These are phyloP conservation scores for Engraulis encrasicolus DNA, from an alignment of 2,113 vertebrate genomes.

Conservation along the genomic window DNA sequence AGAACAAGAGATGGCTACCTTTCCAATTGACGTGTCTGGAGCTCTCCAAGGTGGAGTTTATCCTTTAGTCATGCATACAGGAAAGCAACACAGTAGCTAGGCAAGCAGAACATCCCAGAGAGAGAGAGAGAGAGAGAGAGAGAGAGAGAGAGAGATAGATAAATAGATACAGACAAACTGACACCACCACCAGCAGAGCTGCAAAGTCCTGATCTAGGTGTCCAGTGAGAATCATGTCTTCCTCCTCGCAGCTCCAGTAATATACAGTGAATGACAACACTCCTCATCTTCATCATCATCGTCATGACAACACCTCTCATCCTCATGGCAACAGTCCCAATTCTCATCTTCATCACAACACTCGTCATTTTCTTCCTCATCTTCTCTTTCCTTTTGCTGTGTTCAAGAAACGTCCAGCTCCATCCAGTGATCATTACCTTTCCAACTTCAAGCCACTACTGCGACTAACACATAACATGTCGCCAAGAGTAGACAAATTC, in stretches of 20 bases:
- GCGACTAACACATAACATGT: background rate
- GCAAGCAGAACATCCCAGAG: background rate
- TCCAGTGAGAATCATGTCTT: background rate
- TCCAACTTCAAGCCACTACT: background rate
- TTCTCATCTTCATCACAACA: no score
- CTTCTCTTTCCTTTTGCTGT: background rate
- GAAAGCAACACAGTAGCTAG: background rate
- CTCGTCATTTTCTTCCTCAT: no score
- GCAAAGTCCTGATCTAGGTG: background rate
- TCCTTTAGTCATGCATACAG: conserved; percentile 39
- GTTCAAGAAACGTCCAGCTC: background rate
- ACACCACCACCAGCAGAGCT: background rate
- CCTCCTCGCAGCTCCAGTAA: background rate
- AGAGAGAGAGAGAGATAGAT: background rate
- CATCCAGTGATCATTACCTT: background rate
- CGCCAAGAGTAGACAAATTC: background rate
- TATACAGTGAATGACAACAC: conserved; percentile 19
- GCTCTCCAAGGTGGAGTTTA: conserved; percentile 23
- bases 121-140: background rate
- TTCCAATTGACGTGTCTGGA: background rate
- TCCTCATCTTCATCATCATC: no score
- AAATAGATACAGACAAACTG: background rate
- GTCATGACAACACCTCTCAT: no score
- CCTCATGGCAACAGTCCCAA: no score
- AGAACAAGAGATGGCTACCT: background rate